Evolutionary conservation across 2,113 vertebrate species (phyloP).

Genomic region (Coracopsis vasa): DNA sequence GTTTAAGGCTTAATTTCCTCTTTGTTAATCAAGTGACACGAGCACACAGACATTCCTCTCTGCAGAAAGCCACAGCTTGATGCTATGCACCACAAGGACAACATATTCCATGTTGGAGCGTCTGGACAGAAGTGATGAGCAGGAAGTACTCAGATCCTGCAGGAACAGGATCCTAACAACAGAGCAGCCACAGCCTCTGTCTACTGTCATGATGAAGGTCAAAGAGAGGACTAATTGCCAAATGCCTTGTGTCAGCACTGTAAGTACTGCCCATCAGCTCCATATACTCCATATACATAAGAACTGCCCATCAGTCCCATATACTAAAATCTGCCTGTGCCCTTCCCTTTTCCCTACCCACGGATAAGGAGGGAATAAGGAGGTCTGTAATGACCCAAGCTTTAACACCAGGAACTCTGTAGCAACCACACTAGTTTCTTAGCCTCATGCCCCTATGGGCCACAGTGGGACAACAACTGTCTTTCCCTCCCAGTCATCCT

Average conservation of each 20-base stretch:
- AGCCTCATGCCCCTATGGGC: not conserved
- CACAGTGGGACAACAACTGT: not conserved
- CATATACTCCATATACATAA: no score
- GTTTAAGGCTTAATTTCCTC: conserved; percentile 1
- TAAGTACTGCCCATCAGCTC: not conserved
- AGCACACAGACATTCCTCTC: not conserved
- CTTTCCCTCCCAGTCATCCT: not conserved
- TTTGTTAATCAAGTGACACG: not conserved
- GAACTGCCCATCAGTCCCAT: not conserved
- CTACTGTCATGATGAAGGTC: not conserved
- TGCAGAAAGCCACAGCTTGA: not conserved
- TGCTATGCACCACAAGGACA: not conserved
- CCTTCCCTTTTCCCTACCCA: not conserved
- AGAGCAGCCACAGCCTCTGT: not conserved
- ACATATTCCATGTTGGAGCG: accelerated
- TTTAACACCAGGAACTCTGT: not conserved
- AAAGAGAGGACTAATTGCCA: not conserved
- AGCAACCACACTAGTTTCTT: not conserved
- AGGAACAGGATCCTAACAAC: not conserved
- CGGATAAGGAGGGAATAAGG: not conserved
- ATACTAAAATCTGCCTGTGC: not conserved
- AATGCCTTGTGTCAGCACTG: not conserved
- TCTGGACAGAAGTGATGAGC: not conserved
- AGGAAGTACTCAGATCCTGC: not conserved
- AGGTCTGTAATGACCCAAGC: not conserved